Base-by-base conservation (phyloP, 2,888 invertebrate genomes). In the Heliconius sara region DNA sequence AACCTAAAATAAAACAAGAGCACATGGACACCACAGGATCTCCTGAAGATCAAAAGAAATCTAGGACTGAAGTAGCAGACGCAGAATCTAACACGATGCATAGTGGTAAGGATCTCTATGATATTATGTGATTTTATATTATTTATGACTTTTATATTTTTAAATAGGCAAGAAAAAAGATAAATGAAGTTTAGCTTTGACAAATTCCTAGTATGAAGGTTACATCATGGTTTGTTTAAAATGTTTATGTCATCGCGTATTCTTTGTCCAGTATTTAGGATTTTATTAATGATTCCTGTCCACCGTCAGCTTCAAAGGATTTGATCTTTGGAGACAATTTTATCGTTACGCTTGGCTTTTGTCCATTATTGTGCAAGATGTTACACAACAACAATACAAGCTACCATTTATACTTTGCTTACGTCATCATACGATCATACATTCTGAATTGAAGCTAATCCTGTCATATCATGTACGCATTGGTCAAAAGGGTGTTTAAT, bases 11-110 rank as follows among this genome's bases (percentile, higher is more conserved):
- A 87, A 97, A 97, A 89, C 96, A 96, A 87, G 97, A 97, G 87
- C 95, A 96, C 81, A 96, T 96, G 95, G 96, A 97, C 83, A 95
- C 95, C n/a, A 95, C 96, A 81, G 96, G 96, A 6, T 96, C 96
- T 34, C 96, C 96, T 71, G 96, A 96, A 85, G 96, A 96, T 83
- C 95, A 96, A 84, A 97, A 97, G 91, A 97, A 98, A 87, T 96
- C 96, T 66, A 96, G 98, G 89, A 97, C 97, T 78, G 98, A 97
- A 92, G 96, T 97, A 60, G 98, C 97, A 82, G 98, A 98, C 90
- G 98, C 98, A 73, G 98, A 98, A 91, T 98, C 98, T 57, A 98
- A 98, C 90, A 98, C 98, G 80, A 97, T 98, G 94, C 98, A 98
- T 93, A 98, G 98, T 95, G 98, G 98, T 98, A 92, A 97, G 97